Percentiles rank a stretch among this genome's conserved stretches.
phyloP scores from a whole-genome alignment of 2,113 vertebrate genomes.

The Sterrhoptilus dennistouni region DNA sequence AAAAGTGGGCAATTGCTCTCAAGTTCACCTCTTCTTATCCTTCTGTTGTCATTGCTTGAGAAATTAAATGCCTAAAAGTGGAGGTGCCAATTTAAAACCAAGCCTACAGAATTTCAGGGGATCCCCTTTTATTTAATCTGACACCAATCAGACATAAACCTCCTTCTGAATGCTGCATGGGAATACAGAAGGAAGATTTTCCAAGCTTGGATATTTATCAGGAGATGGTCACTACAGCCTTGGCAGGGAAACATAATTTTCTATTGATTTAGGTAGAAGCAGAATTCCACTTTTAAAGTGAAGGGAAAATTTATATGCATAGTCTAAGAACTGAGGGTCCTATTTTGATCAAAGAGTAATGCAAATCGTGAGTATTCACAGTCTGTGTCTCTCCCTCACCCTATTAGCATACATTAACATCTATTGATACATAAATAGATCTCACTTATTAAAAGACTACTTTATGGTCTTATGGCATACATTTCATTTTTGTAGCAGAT shows the following conservation, averaged over 20 bases:
- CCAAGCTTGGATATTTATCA: background rate
- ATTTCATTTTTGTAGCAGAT: background rate
- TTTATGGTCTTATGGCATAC: background rate
- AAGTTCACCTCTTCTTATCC: background rate
- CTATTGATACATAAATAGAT: background rate
- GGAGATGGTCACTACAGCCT: background rate
- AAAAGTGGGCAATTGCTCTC: background rate
- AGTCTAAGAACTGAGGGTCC: background rate
- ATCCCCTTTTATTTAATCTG: background rate
- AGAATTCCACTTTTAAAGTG: background rate
- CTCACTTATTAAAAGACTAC: background rate
- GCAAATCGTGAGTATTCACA: background rate
- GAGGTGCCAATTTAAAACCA: background rate
- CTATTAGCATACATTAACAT: background rate
- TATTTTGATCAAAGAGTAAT: background rate
- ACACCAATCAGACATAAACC: rapidly evolving
- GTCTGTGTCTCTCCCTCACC: background rate
- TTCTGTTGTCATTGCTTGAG: background rate
- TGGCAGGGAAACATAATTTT: background rate
- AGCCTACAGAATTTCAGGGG: background rate
- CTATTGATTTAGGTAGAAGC: background rate
- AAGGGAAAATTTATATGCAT: background rate
- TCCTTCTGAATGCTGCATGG: background rate
- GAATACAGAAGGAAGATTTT: background rate
- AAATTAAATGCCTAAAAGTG: background rate